Evolutionary conservation across 2,888 invertebrate genomes (phyloP), one percentile per base, ranked within the genome.

Genomic region (Stratiomys singularior): DNA sequence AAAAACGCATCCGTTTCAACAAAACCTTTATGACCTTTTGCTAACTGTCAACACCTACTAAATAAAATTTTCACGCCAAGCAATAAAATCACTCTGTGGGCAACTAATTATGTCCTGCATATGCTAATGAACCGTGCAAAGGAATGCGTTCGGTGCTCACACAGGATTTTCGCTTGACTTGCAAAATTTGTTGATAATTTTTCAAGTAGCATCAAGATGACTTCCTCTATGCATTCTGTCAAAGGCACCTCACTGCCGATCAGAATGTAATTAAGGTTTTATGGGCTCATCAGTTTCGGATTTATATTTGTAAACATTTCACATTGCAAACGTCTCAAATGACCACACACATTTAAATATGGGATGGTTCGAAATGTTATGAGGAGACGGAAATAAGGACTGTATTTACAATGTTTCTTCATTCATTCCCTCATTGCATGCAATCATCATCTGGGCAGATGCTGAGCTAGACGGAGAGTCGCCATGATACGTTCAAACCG

Each of bases 251-350:
- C 7, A 13, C 3, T 21, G 25, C 23, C 37, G 58, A 74, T 74
- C 72, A 30, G 21, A 60, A 74, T 74, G 60, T 60, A 74, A 74
- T 74, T 74, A 74, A 74, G 74, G 21, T 21, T 74, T 74, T 74
- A 74, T 74, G 27, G 60, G 52, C 60, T 74, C 58, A 74, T 74
- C 74, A 58, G 74, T 74, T 74, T 74, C 58, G 60, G 37, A 21
- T 37, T 74, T 58, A 15, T 74, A 58, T 74, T 74, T 28, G 44
- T 58, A 74, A 74, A 74, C 74, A 74, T 37, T 60, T 18, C 4
- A 37, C 74, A 60, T 60, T 74, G 60, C 60, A 74, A 74, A 37
- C 74, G 58, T 74, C 74, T 74, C 74, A 28, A 23, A 74, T 74
- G 74, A 74, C 74, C 74, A 74, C 74, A 74, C 74, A 37, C 74